Conservation (phyloP, 2,888 invertebrate species). For the Endotricha flammealis region DNA sequence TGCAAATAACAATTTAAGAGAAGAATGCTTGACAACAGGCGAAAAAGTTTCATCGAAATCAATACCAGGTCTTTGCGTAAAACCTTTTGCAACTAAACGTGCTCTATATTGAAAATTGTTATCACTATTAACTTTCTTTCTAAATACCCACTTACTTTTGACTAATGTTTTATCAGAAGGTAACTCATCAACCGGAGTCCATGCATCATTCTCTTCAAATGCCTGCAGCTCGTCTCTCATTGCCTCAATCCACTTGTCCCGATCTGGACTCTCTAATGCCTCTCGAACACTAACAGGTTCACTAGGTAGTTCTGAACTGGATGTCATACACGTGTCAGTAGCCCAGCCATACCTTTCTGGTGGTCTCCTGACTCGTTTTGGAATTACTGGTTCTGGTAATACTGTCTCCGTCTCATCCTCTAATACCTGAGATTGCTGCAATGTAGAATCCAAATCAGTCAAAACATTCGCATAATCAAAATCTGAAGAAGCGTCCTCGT, state of each 20-base stretch:
- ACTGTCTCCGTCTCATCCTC: too few relatives aligned
- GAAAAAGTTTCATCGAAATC: background rate
- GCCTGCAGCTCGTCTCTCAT: slow-evolving; percentile 7
- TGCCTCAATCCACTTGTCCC: slow-evolving; percentile 6
- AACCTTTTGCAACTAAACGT: background rate
- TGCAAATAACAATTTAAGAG: background rate
- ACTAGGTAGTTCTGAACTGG: background rate
- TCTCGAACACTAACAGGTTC: slow-evolving; percentile 4
- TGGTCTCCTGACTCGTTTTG: too few relatives aligned
- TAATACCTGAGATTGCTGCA: background rate
- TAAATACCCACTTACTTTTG: slow-evolving; percentile 12
- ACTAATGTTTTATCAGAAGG: slow-evolving; percentile 9
- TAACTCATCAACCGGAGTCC: slow-evolving; percentile 4
- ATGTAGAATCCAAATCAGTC: background rate
- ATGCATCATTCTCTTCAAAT: slow-evolving; percentile 9
- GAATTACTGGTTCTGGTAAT: too few relatives aligned
- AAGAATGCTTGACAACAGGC: background rate
- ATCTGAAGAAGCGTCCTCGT: too few relatives aligned
- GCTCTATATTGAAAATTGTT: slow-evolving; percentile 3
- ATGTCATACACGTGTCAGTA: background rate
- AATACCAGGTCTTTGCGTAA: background rate
- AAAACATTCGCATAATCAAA: background rate
- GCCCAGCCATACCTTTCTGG: background rate
- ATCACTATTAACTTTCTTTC: slow-evolving; percentile 8
- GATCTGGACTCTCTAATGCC: slow-evolving; percentile 1